These are phyloP conservation scores for Parasteatoda tepidariorum DNA, from an alignment of 1,140 invertebrate genomes.

Conservation along the genomic window DNA sequence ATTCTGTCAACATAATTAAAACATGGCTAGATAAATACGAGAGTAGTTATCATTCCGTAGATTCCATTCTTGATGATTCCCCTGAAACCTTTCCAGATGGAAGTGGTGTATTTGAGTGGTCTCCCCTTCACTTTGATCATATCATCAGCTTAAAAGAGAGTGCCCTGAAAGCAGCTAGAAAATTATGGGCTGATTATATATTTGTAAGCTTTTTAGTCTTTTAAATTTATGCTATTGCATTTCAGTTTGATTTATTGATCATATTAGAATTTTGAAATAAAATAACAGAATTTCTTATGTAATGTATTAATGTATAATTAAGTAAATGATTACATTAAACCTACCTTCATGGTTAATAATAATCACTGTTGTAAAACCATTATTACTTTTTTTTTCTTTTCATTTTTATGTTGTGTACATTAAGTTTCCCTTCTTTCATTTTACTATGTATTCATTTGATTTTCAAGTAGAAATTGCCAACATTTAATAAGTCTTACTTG, in stretches of 20 bases:
- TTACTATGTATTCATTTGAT: no score
- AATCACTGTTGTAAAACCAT: not conserved
- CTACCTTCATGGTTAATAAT: not conserved
- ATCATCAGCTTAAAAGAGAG: conserved; percentile 85
- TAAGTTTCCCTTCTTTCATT: no score
- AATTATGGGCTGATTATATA: conserved; percentile 86
- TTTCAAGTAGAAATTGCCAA: no score
- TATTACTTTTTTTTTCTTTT: not conserved
- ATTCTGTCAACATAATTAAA: conserved; percentile 78
- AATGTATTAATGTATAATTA: not conserved
- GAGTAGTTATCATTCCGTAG: conserved; percentile 79
- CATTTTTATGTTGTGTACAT: no score
- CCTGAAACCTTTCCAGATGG: conserved; percentile 74
- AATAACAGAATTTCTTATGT: not conserved
- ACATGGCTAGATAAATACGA: conserved; percentile 77
- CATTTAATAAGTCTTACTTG: no score
- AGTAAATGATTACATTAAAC: not conserved
- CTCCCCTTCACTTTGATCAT: conserved; percentile 79
- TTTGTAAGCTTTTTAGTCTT: conserved; percentile 72
- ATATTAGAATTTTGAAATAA: not conserved
- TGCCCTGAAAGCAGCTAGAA: conserved; percentile 78
- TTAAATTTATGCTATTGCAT: not conserved
- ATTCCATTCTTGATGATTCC: conserved; percentile 74
- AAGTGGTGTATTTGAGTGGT: conserved; percentile 79
- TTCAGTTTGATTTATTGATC: no score